Evolutionary conservation across 2,888 invertebrate species (phyloP).

Genomic region (Mimas tiliae): DNA sequence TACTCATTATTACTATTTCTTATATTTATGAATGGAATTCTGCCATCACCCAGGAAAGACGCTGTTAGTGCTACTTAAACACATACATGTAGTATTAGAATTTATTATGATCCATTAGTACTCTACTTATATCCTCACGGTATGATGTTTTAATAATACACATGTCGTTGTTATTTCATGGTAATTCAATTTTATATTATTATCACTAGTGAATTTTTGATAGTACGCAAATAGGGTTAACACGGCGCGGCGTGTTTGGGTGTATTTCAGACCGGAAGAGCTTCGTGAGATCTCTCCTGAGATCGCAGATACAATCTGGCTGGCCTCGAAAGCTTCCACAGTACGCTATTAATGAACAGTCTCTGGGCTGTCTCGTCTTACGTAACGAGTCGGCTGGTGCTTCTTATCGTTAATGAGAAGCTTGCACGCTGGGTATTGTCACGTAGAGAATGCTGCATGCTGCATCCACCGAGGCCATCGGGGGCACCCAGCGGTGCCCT

Average conservation of each 20-base stretch:
- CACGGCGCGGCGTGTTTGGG: conserved; percentile 3
- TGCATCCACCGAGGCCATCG: conserved; percentile 44
- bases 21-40: conserved; percentile 49
- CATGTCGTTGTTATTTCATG: neutral
- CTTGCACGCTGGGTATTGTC: conserved; percentile 56
- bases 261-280: conserved; percentile 49
- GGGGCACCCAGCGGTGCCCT: conserved; percentile 43
- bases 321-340: conserved; percentile 62
- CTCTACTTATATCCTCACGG: conserved; percentile 5
- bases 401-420: conserved; percentile 73
- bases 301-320: conserved; percentile 64
- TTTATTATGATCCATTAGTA: conserved; percentile 5
- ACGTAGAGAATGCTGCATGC: conserved; percentile 47
- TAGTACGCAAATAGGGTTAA: neutral
- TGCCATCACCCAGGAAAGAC: conserved; percentile 40
- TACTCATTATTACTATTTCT: conserved; percentile 51
- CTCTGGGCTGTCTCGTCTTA: conserved; percentile 51
- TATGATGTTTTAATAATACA: conserved; percentile 18
- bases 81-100: conserved; percentile 29
- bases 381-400: conserved; percentile 56
- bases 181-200: neutral
- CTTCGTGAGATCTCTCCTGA: conserved; percentile 59
- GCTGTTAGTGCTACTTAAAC: conserved; percentile 31
- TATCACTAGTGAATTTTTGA: neutral
- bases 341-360: conserved; percentile 74